A percentile compares a stretch with the other conserved stretches of the same genome.
Conservation (phyloP, 2,113 vertebrate species). For the Aptenodytes forsteri region DNA sequence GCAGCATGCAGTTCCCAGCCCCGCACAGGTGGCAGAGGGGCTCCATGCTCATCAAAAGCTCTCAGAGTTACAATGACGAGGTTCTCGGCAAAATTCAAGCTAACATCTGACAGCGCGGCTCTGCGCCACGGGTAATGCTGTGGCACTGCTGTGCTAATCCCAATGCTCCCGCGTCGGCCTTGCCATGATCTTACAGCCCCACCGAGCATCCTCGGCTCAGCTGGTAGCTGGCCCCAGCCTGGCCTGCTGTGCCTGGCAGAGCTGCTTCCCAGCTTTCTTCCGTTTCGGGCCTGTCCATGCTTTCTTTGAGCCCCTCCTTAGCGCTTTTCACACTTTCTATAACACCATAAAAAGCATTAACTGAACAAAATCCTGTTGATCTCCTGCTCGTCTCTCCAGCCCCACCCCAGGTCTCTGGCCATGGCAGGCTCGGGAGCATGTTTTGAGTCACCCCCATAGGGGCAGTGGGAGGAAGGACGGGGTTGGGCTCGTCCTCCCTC, state of each 20-base stretch:
- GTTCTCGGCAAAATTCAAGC: not conserved
- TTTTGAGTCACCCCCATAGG: not conserved
- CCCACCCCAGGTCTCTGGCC: not conserved
- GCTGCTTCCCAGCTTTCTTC: not conserved
- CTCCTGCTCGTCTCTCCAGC: not conserved
- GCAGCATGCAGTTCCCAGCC: not conserved
- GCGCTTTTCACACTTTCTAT: not conserved
- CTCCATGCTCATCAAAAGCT: not conserved
- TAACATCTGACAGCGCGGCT: not conserved
- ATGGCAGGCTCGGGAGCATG: not conserved
- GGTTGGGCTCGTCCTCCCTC: not conserved
- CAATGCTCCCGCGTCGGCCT: rapidly evolving
- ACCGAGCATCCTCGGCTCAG: rapidly evolving
- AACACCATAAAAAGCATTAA: not conserved
- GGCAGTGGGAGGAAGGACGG: not conserved
- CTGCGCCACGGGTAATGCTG: rapidly evolving
- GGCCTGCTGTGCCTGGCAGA: not conserved
- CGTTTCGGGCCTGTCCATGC: not conserved
- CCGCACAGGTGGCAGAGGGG: not conserved
- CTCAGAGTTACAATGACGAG: not conserved
- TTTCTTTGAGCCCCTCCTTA: not conserved
- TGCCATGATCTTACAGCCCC: not conserved
- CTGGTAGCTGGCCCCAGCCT: not conserved
- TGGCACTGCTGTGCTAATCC: not conserved
- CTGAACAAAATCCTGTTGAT: not conserved